Conservation (phyloP, 2,113 vertebrate genomes). For the Aix galericulata region DNA sequence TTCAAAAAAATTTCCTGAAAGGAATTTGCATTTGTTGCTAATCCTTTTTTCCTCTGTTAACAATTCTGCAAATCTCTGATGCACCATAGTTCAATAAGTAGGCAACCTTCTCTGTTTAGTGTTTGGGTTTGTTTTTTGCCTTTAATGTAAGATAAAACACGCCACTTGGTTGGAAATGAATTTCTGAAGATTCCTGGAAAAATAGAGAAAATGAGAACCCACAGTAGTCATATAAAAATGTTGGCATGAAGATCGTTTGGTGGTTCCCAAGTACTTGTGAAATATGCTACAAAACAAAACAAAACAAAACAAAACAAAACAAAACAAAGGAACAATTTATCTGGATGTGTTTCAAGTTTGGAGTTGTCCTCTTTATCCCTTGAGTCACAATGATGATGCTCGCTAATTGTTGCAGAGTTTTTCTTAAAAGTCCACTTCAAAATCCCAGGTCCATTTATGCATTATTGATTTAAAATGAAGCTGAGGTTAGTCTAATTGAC, state of each 20-base stretch:
- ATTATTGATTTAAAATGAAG: background rate
- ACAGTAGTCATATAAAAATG: background rate
- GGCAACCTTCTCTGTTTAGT: background rate
- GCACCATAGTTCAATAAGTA: background rate
- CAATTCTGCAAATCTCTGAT: slow-evolving; percentile 13
- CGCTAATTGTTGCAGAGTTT: background rate
- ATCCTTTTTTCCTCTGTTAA: slow-evolving; percentile 21
- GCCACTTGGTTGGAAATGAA: background rate
- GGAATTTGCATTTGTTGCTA: background rate
- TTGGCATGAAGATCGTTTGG: background rate
- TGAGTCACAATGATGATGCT: background rate
- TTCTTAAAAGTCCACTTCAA: background rate
- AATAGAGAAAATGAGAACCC: background rate
- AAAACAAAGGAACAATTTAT: background rate
- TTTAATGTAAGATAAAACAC: slow-evolving; percentile 29
- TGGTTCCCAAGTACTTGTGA: background rate
- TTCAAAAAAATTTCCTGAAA: background rate
- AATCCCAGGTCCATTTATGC: background rate
- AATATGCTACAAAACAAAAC: background rate
- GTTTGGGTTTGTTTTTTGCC: slow-evolving; percentile 24
- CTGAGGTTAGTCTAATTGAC: background rate
- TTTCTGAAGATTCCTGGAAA: background rate
- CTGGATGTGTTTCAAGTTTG: background rate
- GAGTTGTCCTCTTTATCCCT: background rate
- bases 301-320: no score